These are phyloP conservation scores for Cyprinodon diabolis DNA, from an alignment of 2,797 vertebrate genomes.

Conservation along the genomic window DNA sequence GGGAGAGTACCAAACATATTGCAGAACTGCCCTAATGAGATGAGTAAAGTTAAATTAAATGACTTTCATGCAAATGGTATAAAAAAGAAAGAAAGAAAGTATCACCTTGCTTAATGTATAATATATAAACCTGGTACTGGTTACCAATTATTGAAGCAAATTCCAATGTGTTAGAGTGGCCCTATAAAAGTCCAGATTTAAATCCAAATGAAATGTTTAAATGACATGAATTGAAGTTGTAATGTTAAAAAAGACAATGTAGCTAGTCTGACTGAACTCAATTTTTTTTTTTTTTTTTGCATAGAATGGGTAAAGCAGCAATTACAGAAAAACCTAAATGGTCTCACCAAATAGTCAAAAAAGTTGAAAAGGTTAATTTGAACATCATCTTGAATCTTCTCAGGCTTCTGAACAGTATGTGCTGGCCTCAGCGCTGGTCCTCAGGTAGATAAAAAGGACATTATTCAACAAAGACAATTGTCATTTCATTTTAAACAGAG, in stretches of 20 bases:
- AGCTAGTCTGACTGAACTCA: neutral
- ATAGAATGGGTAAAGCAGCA: neutral
- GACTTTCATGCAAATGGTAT: too few species aligned
- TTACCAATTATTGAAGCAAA: neutral
- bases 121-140: neutral
- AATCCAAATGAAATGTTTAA: neutral
- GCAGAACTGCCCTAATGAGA: too few species aligned
- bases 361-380: neutral
- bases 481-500: neutral
- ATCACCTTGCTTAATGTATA: too few species aligned
- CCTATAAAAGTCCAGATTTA: neutral
- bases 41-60: too few species aligned
- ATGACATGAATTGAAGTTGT: neutral
- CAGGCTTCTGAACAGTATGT: conserved; percentile 13
- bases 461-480: neutral
- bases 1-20: too few species aligned
- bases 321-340: neutral
- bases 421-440: conserved; percentile 45
- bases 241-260: neutral
- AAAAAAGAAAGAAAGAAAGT: too few species aligned
- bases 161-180: neutral
- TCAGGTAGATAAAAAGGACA: conserved; percentile 26
- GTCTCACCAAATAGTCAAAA: conserved; percentile 49
- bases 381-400: conserved; percentile 50
- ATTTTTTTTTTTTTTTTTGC: neutral